Base-by-base conservation (phyloP, 2,888 invertebrate species). In the Micropterix aruncella region DNA sequence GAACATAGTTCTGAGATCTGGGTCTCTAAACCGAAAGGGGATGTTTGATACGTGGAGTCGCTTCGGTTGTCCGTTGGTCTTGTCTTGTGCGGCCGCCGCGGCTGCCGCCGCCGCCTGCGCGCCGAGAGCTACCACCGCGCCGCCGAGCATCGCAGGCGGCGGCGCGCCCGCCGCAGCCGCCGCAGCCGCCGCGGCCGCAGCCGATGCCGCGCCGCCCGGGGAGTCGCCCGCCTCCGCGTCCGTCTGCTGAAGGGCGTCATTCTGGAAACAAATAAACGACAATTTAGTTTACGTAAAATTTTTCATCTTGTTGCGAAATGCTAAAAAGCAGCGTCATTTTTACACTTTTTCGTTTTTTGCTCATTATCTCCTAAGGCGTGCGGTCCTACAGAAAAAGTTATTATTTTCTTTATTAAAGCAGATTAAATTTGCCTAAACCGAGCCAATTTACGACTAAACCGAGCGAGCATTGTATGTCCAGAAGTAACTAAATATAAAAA, bases 31-130 rank as follows among this genome's bases (percentile, higher is more conserved):
- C 65, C 97, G 80, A 77, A 99, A 99, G 60, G 99, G 99, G 77
- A 99, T 99, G 77, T 99, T 99, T 61, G 95, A 96, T 62, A 99
- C 96, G 70, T 99, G 97, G 56, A 99, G 80, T 62, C 99, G 79
- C 69, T 99, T 96, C 56, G 90, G 93, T 63, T 89, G 89, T 49
- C 74, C 77, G 54, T 79, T 70, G 41, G 60, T 57, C 50, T 70
- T 70, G 55, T 71, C 66, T 42, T 73, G 66, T 40, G 64, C 52
- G 60, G 64, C 52, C 57, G 65, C 50, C 47, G 60, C 54, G 49
- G 63, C 55, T 54, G 59, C 60, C 53, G 57, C 57, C 48, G 57
- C 62, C 41, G 55, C 59, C 38, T 57, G 60, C 40, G 60, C 61
- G 5, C 55, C 48, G 16, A 47, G 41, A 45, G 57, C 57, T 44